phyloP scores from a whole-genome alignment of 30 jellyfish, hydroid and myxozoan species.

The Hydractinia symbiolongicarpus region DNA sequence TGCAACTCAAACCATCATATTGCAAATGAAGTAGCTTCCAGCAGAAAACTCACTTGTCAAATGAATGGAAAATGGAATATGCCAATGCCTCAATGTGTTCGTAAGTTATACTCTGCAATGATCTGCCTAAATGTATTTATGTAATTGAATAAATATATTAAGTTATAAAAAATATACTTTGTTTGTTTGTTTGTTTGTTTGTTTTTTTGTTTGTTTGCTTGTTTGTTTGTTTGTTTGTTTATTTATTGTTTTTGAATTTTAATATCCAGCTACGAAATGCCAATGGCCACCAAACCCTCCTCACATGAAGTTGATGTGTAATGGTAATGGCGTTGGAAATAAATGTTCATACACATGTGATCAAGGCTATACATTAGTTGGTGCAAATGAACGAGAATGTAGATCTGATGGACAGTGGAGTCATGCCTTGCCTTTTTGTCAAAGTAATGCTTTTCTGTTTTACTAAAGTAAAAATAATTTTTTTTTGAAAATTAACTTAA shows the following conservation, averaged over 20 bases:
- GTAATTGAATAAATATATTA: background rate
- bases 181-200: too few species aligned
- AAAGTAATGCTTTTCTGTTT: constrained; percentile 34
- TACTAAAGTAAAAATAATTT: background rate
- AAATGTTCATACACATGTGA: constrained; percentile 57
- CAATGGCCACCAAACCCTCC: constrained; percentile 72
- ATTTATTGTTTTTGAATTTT: background rate
- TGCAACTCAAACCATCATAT: constrained; percentile 70
- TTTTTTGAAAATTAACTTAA: background rate
- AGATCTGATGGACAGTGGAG: constrained; percentile 84
- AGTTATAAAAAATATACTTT: background rate
- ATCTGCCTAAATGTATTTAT: background rate
- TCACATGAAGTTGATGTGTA: constrained; percentile 45
- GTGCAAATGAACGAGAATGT: constrained; percentile 79
- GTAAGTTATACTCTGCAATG: constrained; percentile 38
- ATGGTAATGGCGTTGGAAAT: constrained; percentile 49
- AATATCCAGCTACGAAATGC: constrained; percentile 60
- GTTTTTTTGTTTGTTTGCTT: background rate
- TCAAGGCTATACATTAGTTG: constrained; percentile 70
- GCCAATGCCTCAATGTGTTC: constrained; percentile 63
- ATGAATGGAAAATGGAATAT: constrained; percentile 73
- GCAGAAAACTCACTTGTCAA: constrained; percentile 50
- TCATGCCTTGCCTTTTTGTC: constrained; percentile 75
- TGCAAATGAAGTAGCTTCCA: constrained; percentile 59
- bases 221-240: background rate